phyloP scores from a whole-genome alignment of 1,140 invertebrate genomes.

The Cecropterus lyciades region DNA sequence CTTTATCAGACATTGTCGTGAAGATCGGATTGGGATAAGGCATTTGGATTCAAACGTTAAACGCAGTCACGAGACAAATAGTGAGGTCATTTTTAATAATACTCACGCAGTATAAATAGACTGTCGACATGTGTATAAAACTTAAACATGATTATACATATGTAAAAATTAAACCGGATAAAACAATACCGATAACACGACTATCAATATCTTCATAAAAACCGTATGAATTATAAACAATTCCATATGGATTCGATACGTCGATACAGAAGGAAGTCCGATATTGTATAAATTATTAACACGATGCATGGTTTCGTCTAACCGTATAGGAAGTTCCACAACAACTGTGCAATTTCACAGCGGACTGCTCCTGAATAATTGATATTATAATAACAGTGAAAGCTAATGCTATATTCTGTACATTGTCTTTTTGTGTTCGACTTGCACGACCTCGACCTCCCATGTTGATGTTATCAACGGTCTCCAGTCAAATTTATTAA shows the following conservation, averaged over 20 bases:
- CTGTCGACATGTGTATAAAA: not conserved
- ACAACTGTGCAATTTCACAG: conserved; percentile 47
- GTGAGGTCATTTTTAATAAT: conserved; percentile 39
- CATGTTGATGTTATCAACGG: conserved; percentile 9
- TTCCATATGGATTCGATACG: conserved; percentile 17
- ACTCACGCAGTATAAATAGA: not conserved
- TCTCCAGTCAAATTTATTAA: not conserved
- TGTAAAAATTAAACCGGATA: not conserved
- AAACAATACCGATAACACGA: conserved; percentile 16
- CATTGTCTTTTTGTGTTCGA: conserved; percentile 7
- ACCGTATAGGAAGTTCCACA: conserved; percentile 41
- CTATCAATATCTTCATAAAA: conserved; percentile 13
- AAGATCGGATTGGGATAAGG: not conserved
- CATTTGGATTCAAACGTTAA: conserved; percentile 23
- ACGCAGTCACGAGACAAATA: conserved; percentile 36
- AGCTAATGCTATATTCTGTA: conserved; percentile 24
- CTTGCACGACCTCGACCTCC: conserved; percentile 7
- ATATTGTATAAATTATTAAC: conserved; percentile 26
- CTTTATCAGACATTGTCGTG: conserved; percentile 3
- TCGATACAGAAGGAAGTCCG: conserved; percentile 27
- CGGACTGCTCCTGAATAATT: conserved; percentile 45
- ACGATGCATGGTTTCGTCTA: conserved; percentile 21
- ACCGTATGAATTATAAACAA: conserved; percentile 11
- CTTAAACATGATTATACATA: not conserved
- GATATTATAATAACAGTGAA: conserved; percentile 42